phyloP scores from a whole-genome alignment of 2,797 vertebrate genomes.

The Alauda arvensis region DNA sequence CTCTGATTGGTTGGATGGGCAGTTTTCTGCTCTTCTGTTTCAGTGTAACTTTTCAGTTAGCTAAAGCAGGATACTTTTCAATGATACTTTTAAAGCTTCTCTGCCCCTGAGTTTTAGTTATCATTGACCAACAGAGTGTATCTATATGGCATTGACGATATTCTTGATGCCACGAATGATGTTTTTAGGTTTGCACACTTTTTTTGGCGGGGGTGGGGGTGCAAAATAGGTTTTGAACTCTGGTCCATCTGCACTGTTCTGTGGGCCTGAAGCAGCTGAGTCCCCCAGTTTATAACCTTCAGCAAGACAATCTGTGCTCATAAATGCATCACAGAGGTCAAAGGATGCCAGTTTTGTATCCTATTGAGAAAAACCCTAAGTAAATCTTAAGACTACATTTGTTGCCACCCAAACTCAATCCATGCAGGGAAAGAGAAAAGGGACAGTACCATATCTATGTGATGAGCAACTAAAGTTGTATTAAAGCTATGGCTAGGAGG shows the following conservation, averaged over 20 bases:
- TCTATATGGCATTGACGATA: not conserved
- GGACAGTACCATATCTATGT: not conserved
- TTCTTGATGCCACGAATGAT: not conserved
- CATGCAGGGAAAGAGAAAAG: rapidly evolving
- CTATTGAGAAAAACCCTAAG: not conserved
- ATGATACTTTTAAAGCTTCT: not conserved
- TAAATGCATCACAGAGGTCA: not conserved
- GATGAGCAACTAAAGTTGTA: not conserved
- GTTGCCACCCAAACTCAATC: not conserved
- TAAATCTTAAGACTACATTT: not conserved
- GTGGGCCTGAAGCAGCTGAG: not conserved
- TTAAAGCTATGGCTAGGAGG: not conserved
- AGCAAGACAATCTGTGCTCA: not conserved
- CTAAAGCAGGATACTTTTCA: not conserved
- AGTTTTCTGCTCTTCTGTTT: not conserved
- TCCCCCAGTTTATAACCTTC: not conserved
- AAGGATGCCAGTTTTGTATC: not conserved
- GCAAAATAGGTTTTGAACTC: not conserved
- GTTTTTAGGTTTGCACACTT: not conserved
- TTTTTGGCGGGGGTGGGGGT: rapidly evolving
- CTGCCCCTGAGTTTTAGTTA: not conserved
- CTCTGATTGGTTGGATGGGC: not conserved
- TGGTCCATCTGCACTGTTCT: not conserved
- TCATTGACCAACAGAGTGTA: not conserved
- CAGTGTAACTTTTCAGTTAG: not conserved